These are phyloP conservation scores for Siderastrea siderea DNA, from an alignment of 92 coral and sea anemone species.

Conservation along the genomic window DNA sequence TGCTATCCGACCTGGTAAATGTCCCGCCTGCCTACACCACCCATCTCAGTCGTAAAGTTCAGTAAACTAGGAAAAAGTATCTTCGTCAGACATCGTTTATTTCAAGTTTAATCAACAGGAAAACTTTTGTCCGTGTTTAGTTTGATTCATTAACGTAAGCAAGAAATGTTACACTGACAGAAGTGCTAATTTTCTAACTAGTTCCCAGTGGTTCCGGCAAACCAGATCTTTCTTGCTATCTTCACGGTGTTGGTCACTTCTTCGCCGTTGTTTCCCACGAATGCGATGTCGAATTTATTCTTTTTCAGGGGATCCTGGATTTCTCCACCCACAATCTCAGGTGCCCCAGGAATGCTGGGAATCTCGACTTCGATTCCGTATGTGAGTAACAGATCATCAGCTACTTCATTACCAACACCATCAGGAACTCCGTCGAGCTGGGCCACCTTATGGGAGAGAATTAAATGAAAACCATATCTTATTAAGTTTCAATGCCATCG, in stretches of 20 bases:
- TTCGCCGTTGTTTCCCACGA: conserved; percentile 70
- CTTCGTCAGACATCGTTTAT: no score
- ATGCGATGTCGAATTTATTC: conserved; percentile 55
- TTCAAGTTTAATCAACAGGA: no score
- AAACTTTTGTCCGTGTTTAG: no score
- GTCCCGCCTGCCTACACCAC: no score
- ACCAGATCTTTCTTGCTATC: conserved; percentile 70
- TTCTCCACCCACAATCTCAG: conserved; percentile 31
- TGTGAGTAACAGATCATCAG: conserved; percentile 60
- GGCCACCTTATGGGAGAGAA: conserved; percentile 53
- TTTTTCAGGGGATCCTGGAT: conserved; percentile 61
- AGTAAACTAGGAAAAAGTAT: no score
- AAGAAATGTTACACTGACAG: no score
- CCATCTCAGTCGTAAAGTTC: no score
- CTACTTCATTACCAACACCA: conserved; percentile 39
- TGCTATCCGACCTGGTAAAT: no score
- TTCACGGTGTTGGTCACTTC: conserved; percentile 45
- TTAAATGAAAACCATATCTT: no score
- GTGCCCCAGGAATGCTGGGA: conserved; percentile 68
- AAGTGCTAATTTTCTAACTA: no score
- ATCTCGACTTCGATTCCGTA: conserved; percentile 82
- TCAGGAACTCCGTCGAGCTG: conserved; percentile 71
- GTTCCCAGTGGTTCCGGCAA: conserved; percentile 3
- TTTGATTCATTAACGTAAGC: no score
- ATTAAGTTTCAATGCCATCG: no score